Evolutionary conservation across 2,797 vertebrate genomes (phyloP).

Genomic region (Cetoscarus ocellatus): DNA sequence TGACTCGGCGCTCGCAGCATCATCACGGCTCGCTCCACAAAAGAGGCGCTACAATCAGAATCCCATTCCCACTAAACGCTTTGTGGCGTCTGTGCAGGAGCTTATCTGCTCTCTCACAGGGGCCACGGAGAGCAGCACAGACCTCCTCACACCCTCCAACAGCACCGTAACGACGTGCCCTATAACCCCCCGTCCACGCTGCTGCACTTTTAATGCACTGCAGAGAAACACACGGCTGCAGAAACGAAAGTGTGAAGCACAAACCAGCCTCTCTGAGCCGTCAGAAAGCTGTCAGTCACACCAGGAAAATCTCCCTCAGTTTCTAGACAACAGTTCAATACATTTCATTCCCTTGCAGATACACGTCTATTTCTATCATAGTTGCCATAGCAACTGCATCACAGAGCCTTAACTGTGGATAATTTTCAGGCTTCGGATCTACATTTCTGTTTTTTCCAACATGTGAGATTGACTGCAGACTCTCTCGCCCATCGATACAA

Average conservation of each 20-base stretch:
- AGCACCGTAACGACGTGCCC: conserved; percentile 72
- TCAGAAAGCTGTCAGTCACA: conserved; percentile 63
- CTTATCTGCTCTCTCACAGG: conserved; percentile 70
- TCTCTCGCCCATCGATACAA: conserved; percentile 1
- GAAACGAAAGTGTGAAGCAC: conserved; percentile 22
- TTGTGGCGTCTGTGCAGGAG: conserved; percentile 64
- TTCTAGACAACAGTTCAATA: conserved; percentile 80
- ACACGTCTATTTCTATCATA: conserved; percentile 87
- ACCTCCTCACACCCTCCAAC: conserved; percentile 56
- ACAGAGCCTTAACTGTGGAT: conserved; percentile 84
- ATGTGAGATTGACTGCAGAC: conserved; percentile 54
- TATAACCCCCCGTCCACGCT: conserved; percentile 60
- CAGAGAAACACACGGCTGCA: conserved; percentile 47
- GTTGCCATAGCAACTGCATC: conserved; percentile 89
- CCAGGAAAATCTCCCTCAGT: conserved; percentile 57
- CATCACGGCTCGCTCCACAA: conserved; percentile 54
- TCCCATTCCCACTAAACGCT: conserved; percentile 59
- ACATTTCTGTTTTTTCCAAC: conserved; percentile 52
- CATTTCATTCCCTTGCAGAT: conserved; percentile 84
- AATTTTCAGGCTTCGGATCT: conserved; percentile 80
- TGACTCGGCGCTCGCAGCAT: conserved; percentile 44
- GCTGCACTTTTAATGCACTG: conserved; percentile 76
- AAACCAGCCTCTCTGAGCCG: conserved; percentile 25
- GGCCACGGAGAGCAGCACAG: conserved; percentile 58
- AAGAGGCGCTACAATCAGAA: conserved; percentile 51